These are phyloP conservation scores for Salvelinus fontinalis DNA, from an alignment of 2,113 vertebrate genomes.

Conservation along the genomic window DNA sequence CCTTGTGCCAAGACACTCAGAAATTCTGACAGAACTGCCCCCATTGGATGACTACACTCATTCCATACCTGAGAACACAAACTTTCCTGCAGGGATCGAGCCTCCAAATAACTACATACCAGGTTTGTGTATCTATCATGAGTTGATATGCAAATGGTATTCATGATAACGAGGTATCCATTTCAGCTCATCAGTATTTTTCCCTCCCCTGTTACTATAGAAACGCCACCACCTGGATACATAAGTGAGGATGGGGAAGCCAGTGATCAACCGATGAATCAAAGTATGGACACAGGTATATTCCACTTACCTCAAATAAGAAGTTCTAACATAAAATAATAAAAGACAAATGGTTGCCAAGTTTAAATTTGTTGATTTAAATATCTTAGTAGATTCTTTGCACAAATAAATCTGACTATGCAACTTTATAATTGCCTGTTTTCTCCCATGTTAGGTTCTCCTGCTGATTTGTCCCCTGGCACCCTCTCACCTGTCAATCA, in stretches of 20 bases:
- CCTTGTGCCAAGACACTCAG: constrained; percentile 92
- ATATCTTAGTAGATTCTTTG: no score
- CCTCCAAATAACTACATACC: constrained; percentile 98
- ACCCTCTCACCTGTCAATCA: constrained; percentile 94
- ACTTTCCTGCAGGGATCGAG: constrained; percentile 95
- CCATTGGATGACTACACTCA: constrained; percentile 95
- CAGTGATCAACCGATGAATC: constrained; percentile 96
- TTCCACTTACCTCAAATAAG: neutral
- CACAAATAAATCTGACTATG: no score
- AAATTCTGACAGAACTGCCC: constrained; percentile 93
- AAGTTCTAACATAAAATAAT: neutral
- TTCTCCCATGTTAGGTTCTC: constrained; percentile 80
- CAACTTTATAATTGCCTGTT: neutral
- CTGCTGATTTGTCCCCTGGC: constrained; percentile 93
- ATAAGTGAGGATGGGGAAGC: constrained; percentile 99
- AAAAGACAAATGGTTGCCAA: neutral
- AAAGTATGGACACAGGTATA: constrained; percentile 98
- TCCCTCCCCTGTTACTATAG: constrained; percentile 61
- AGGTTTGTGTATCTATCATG: constrained; percentile 75
- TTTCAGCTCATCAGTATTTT: neutral
- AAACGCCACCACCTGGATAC: constrained; percentile 96
- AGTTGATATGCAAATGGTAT: constrained; percentile 47
- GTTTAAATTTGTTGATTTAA: no score
- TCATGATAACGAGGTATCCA: neutral
- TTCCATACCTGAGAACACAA: constrained; percentile 99